Percentiles rank a stretch among this genome's conserved stretches.
These are phyloP conservation scores for Chymomyza procnemis DNA, from an alignment of 2,888 invertebrate species.

Conservation along the genomic window DNA sequence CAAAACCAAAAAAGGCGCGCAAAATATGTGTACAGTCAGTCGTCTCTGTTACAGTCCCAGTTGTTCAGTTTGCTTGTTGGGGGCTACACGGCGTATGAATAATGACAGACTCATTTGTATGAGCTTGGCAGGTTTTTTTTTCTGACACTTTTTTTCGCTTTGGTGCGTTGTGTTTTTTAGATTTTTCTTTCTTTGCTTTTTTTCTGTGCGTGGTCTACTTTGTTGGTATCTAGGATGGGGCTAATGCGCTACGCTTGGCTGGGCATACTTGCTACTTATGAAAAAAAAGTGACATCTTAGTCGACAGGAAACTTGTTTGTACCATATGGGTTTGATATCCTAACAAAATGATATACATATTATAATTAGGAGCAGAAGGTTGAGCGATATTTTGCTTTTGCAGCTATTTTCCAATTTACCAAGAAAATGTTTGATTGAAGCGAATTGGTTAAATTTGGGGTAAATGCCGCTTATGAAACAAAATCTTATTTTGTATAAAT, in stretches of 20 bases:
- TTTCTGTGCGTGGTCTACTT: constrained; percentile 9
- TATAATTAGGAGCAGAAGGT: neutral
- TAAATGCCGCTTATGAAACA: too few relatives aligned
- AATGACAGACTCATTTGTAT: constrained; percentile 67
- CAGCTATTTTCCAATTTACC: neutral
- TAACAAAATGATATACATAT: neutral
- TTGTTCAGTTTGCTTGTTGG: constrained; percentile 23
- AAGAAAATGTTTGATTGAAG: neutral
- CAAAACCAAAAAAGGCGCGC: constrained; percentile 66
- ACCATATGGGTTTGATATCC: neutral
- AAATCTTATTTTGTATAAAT: too few relatives aligned
- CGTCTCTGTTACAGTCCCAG: constrained; percentile 24
- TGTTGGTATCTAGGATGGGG: neutral
- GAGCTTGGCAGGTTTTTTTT: constrained; percentile 54
- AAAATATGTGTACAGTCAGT: constrained; percentile 48
- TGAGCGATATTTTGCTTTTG: neutral
- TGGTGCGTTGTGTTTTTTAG: constrained; percentile 3
- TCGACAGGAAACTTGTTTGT: neutral
- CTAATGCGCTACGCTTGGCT: neutral
- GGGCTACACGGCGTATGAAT: constrained; percentile 53
- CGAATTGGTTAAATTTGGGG: neutral
- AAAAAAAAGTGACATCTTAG: neutral
- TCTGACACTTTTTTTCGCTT: neutral
- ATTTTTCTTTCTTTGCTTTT: neutral
- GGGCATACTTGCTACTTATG: neutral